These are phyloP conservation scores for Notechis scutatus DNA, from an alignment of 2,113 vertebrate genomes.

Conservation along the genomic window DNA sequence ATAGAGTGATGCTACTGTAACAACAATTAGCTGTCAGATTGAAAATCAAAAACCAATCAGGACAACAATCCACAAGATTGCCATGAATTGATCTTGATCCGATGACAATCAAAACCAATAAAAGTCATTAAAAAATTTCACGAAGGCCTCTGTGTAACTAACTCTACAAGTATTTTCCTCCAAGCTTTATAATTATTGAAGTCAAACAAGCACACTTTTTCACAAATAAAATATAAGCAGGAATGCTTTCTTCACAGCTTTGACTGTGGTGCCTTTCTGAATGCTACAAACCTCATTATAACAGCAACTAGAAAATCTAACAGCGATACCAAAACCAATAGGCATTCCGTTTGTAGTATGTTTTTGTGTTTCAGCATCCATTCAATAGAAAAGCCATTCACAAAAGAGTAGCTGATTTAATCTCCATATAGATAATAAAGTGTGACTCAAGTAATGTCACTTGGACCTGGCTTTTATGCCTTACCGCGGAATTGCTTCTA, in stretches of 20 bases:
- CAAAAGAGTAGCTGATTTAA: conserved; percentile 19
- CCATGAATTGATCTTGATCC: neutral
- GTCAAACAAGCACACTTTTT: neutral
- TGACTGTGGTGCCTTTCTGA: neutral
- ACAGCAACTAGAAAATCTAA: conserved; percentile 1
- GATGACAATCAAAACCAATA: neutral
- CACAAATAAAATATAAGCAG: neutral
- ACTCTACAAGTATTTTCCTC: neutral
- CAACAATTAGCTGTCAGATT: neutral
- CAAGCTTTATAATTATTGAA: neutral
- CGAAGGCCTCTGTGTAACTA: neutral
- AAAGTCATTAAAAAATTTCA: neutral
- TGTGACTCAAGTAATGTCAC: conserved; percentile 10
- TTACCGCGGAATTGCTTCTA: conserved; percentile 12
- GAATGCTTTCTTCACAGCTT: neutral
- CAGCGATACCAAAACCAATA: conserved; percentile 2
- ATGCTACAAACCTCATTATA: neutral
- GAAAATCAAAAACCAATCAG: neutral
- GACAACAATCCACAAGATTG: neutral
- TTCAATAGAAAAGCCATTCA: conserved; percentile 21
- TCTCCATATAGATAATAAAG: conserved; percentile 20
- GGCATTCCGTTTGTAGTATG: conserved; percentile 5
- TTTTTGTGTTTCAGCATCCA: conserved; percentile 11
- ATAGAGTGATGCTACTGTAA: neutral
- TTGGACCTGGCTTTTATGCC: conserved; percentile 9